These are phyloP conservation scores for Chamaea fasciata DNA, from an alignment of 2,113 vertebrate species.

Conservation along the genomic window DNA sequence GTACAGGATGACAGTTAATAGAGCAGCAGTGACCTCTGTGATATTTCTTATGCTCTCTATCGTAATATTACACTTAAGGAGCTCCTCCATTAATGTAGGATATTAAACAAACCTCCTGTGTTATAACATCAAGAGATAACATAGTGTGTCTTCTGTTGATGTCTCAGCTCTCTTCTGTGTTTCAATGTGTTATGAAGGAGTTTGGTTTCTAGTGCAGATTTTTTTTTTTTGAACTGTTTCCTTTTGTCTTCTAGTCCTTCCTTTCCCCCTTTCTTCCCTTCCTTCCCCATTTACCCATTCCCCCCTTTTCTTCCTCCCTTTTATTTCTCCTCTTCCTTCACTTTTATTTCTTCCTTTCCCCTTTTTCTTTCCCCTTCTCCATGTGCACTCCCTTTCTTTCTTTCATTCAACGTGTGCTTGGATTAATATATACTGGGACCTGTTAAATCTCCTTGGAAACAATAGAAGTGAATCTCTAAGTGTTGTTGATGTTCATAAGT, in stretches of 20 bases:
- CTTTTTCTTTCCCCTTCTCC: background rate
- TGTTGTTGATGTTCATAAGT: constrained; percentile 31
- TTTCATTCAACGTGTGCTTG: background rate
- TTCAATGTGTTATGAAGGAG: background rate
- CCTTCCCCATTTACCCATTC: background rate
- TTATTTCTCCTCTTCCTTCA: background rate
- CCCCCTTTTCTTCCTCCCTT: background rate
- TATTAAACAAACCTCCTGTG: constrained; percentile 59
- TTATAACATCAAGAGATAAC: constrained; percentile 41
- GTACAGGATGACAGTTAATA: constrained; percentile 66
- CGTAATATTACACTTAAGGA: constrained; percentile 66
- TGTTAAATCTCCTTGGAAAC: constrained; percentile 45
- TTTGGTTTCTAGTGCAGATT: background rate
- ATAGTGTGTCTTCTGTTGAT: constrained; percentile 10
- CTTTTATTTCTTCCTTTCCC: background rate
- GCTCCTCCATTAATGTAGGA: constrained; percentile 63
- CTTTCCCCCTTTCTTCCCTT: background rate
- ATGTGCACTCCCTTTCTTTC: background rate
- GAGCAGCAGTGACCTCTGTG: constrained; percentile 46
- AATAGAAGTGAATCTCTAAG: constrained; percentile 23
- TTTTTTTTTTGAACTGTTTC: background rate
- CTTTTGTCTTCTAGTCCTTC: background rate
- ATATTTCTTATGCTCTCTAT: constrained; percentile 51
- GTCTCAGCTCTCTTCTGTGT: background rate
- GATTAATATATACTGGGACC: background rate